A percentile compares a stretch with the other conserved stretches of the same genome.
Conservation (phyloP, 2,113 vertebrate genomes). For the Cebidichthys violaceus region DNA sequence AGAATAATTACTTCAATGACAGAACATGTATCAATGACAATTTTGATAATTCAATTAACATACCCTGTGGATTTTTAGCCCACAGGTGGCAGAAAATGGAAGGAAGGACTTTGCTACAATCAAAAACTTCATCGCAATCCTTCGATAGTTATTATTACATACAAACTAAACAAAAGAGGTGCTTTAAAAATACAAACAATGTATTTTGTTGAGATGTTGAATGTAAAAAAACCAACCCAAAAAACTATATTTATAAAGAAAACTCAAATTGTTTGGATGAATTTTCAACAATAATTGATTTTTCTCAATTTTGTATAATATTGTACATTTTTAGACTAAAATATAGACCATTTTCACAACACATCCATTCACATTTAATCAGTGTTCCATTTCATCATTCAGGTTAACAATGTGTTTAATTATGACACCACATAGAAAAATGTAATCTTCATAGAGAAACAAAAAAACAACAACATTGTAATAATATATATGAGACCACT, state of each 20-base stretch:
- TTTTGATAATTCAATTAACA: constrained; percentile 26
- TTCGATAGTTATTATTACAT: constrained; percentile 35
- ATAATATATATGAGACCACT: no score
- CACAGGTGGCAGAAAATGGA: constrained; percentile 36
- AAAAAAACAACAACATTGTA: background rate
- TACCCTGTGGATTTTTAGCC: constrained; percentile 30
- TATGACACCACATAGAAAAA: background rate
- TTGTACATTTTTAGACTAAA: background rate
- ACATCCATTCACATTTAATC: background rate
- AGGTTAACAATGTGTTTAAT: background rate
- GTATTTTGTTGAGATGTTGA: background rate
- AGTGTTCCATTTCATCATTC: no score
- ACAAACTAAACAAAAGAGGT: constrained; percentile 13
- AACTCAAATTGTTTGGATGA: background rate
- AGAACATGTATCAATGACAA: constrained; percentile 39
- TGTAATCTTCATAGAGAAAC: no score
- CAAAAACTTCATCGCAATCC: constrained; percentile 38
- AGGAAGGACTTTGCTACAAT: constrained; percentile 33
- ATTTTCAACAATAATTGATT: background rate
- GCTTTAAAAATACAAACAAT: constrained; percentile 21
- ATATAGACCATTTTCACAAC: background rate
- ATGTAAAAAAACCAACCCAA: no score
- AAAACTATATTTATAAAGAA: constrained; percentile 1
- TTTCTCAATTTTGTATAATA: background rate
- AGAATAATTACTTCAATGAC: constrained; percentile 26